Evolutionary conservation across 2,888 invertebrate genomes (phyloP).

Genomic region (Parnassius orleans): DNA sequence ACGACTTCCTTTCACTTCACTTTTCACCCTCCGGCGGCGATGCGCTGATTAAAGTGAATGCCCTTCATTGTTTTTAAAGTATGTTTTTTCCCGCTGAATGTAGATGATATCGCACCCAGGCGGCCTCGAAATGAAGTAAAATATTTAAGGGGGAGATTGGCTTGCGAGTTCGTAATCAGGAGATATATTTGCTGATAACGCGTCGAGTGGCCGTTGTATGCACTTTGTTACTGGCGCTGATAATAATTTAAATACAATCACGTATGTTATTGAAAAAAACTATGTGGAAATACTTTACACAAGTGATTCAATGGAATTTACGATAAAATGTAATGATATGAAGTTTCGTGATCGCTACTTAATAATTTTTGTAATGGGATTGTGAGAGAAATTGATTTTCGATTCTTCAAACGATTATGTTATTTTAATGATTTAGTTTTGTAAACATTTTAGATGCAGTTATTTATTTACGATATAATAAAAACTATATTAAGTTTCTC

Average conservation of each 20-base stretch:
- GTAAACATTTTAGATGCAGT: conserved; percentile 8
- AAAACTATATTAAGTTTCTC: too few species aligned
- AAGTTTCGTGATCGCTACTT: conserved; percentile 20
- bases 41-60: conserved; percentile 75
- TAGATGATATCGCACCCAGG: conserved; percentile 54
- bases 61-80: conserved; percentile 73
- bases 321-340: conserved; percentile 9
- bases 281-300: conserved; percentile 4
- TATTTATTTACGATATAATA: too few species aligned
- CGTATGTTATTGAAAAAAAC: conserved; percentile 2
- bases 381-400: conserved; percentile 21
- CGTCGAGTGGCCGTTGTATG: conserved; percentile 12
- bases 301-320: conserved; percentile 16
- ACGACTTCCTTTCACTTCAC: conserved; percentile 63
- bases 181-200: conserved; percentile 34
- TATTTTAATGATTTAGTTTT: conserved; percentile 13
- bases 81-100: conserved; percentile 57
- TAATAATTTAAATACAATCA: conserved; percentile 18
- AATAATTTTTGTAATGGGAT: conserved; percentile 1
- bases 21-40: conserved; percentile 62
- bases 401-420: conserved; percentile 5
- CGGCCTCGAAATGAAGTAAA: conserved; percentile 48
- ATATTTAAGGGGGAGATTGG: conserved; percentile 57
- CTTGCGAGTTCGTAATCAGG: conserved; percentile 50
- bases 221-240: conserved; percentile 18